These are phyloP conservation scores for Drosophila nigricruria DNA, from an alignment of 2,888 invertebrate species.

Conservation along the genomic window DNA sequence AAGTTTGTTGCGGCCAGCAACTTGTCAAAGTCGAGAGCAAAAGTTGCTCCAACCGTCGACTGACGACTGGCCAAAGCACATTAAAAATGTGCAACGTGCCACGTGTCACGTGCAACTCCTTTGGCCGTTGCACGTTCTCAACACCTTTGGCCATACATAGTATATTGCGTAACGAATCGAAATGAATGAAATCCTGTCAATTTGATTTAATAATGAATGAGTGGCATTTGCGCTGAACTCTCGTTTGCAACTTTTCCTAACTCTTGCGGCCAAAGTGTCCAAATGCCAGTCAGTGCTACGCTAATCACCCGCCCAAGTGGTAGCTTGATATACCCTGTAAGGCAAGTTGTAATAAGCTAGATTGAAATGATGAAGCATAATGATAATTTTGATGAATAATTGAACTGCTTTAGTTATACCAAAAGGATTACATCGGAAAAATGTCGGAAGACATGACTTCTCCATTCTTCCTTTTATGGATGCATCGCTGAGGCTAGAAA, in stretches of 20 bases:
- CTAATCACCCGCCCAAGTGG: conserved; percentile 12
- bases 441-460: too few relatives aligned
- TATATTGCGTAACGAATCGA: conserved; percentile 31
- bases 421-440: too few relatives aligned
- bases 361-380: not conserved
- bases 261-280: not conserved
- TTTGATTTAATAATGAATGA: conserved; percentile 74
- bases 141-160: conserved; percentile 5
- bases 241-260: conserved; percentile 18
- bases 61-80: conserved; percentile 14
- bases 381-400: not conserved
- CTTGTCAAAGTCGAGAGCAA: conserved; percentile 15
- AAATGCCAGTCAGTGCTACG: not conserved
- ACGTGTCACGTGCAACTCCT: conserved; percentile 4
- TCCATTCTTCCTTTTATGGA: too few relatives aligned
- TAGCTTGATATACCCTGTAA: not conserved
- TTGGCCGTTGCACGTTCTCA: conserved; percentile 23
- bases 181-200: conserved; percentile 62
- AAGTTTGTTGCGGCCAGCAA: conserved; percentile 4
- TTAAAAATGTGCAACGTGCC: conserved; percentile 47
- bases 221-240: conserved; percentile 53
- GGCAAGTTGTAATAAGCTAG: not conserved
- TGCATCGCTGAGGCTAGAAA: too few relatives aligned
- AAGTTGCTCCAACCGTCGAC: not conserved
- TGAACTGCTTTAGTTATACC: not conserved